These are phyloP conservation scores for Heterodera filipjevi DNA, from an alignment of 2,888 invertebrate species.

Conservation along the genomic window DNA sequence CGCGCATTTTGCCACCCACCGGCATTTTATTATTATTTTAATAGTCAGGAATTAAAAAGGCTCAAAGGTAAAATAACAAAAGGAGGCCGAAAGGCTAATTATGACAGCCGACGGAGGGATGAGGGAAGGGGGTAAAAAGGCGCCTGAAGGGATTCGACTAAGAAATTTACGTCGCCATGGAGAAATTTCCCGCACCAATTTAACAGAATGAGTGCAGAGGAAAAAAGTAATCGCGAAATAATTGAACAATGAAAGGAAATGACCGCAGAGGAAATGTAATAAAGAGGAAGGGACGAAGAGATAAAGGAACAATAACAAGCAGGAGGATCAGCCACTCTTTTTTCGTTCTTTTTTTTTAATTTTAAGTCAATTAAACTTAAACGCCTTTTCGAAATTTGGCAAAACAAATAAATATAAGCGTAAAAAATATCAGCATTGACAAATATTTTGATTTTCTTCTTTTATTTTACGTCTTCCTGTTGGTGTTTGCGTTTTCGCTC, in stretches of 20 bases:
- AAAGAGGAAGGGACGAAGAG: conserved; percentile 1
- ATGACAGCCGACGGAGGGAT: not conserved
- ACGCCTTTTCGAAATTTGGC: not conserved
- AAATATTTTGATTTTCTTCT: conserved; percentile 5
- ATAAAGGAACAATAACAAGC: not conserved
- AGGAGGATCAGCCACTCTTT: not conserved
- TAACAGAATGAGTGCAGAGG: not conserved
- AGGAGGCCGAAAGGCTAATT: not conserved
- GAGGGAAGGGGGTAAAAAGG: conserved; percentile 1
- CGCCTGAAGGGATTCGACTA: not conserved
- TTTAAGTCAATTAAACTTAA: not conserved
- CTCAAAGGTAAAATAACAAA: not conserved
- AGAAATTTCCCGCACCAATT: conserved; percentile 18
- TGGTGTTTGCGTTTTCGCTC: conserved; percentile 23
- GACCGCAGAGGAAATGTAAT: not conserved
- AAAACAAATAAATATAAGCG: not conserved
- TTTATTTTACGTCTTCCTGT: conserved; percentile 22
- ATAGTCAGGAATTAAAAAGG: not conserved
- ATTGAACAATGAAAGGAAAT: conserved; percentile 11
- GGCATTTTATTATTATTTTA: conserved; percentile 14
- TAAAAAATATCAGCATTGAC: not conserved
- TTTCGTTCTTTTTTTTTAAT: not conserved
- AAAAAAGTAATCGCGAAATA: not conserved
- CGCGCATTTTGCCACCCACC: conserved; percentile 39
- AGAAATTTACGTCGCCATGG: conserved; percentile 22